Evolutionary conservation across 64 coral and sea anemone genomes (phyloP), one percentile per base, ranked within the genome.

Genomic region (Pocillopora damicornis): DNA sequence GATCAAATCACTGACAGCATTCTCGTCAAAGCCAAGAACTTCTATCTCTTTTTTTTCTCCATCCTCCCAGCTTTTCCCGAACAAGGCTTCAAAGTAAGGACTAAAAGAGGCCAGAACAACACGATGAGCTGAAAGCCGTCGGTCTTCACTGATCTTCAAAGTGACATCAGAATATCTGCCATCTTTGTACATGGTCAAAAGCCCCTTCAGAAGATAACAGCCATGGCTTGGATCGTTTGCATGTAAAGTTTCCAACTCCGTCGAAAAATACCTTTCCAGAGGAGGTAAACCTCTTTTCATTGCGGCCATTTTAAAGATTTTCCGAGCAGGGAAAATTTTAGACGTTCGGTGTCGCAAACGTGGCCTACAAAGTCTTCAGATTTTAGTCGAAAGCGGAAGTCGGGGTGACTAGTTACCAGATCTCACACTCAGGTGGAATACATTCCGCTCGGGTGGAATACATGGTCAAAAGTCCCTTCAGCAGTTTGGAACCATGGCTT

Each of bases 121-220:
- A 63, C 88, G 89, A 51, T 98, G 95, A 35, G 89, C 91, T 45
- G 14, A 45, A 20, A 98, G 84, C 79, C 74, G 72, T 58, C 89
- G 87, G 36, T 88, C 88, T 11, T 91, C 58, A 35, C 74, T 88
- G 12, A 90, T 90, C n/a, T 86, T 67, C 75, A 98, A 71, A 45
- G 79, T 94, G 7, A 98, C 72, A 87, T 98, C 95, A 66, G 86
- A 89, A 75, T 91, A 94, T 85, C 61, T 91, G 34, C 82, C 87
- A 66, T 91, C 89, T 81, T 90, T 86, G 71, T 79, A 93, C 76
- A 89, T 66, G 25, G 82, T 37, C 12, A 90, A 80, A 11, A 97
- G 86, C 14, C 91, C 78, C 16, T 87, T 80, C 34, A 95, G 61
- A 17, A 95, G 22, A 26, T 13, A 25, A 18, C 75, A 80, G 22